Evolutionary conservation across 2,888 invertebrate genomes (phyloP).

Genomic region (Drosophila neonasuta): DNA sequence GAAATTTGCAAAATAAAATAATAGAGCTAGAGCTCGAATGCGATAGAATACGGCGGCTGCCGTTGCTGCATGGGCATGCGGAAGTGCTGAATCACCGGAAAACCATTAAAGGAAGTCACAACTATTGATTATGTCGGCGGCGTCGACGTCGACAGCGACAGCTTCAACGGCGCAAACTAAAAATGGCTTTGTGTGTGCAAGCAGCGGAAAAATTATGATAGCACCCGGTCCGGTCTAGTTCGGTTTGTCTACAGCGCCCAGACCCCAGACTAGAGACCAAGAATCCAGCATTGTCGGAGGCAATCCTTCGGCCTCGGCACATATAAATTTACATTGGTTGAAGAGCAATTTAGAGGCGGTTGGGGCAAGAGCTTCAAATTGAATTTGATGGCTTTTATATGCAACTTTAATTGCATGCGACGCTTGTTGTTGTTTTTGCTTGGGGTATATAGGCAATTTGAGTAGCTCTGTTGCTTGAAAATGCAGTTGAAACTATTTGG

Average conservation of each 20-base stretch:
- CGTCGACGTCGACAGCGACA: constrained; percentile 16
- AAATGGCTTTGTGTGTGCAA: constrained; percentile 68
- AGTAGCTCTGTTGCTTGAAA: constrained; percentile 1
- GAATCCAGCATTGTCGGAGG: constrained; percentile 10
- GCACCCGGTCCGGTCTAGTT: constrained; percentile 45
- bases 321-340: constrained; percentile 54
- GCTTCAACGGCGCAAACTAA: constrained; percentile 51
- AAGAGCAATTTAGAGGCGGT: constrained; percentile 21
- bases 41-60: constrained; percentile 21
- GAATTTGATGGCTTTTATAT: constrained; percentile 62
- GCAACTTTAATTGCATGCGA: constrained; percentile 59
- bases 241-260: not conserved
- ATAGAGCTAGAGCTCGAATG: constrained; percentile 21
- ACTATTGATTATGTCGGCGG: constrained; percentile 77
- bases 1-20: constrained; percentile 63
- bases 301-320: constrained; percentile 52
- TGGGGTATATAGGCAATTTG: constrained; percentile 21
- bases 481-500: not conserved
- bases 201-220: constrained; percentile 68
- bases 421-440: constrained; percentile 6
- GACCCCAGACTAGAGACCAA: constrained; percentile 1
- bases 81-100: constrained; percentile 78
- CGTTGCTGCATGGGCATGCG: constrained; percentile 39
- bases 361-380: constrained; percentile 48
- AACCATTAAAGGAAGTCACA: constrained; percentile 79